Evolutionary conservation across 2,797 vertebrate genomes (phyloP).

Genomic region (Enteromius argenteus): DNA sequence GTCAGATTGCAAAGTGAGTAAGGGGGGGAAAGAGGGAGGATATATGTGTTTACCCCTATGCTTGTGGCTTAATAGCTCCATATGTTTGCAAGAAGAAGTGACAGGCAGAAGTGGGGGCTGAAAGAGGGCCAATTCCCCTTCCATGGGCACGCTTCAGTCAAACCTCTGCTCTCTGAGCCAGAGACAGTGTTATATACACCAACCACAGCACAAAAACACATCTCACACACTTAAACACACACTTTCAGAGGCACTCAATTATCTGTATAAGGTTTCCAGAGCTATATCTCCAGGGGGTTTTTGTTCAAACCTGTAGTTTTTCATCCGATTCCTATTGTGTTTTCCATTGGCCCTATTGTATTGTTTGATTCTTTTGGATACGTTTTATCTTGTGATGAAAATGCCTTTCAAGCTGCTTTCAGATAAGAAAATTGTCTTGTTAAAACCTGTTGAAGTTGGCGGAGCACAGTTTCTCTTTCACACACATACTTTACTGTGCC

Average conservation of each 20-base stretch:
- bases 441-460: slow-evolving; percentile 72
- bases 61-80: slow-evolving; percentile 82
- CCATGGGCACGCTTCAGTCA: slow-evolving; percentile 61
- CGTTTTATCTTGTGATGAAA: slow-evolving; percentile 40
- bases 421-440: slow-evolving; percentile 77
- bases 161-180: slow-evolving; percentile 31
- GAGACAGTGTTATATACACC: slow-evolving; percentile 38
- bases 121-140: slow-evolving; percentile 77
- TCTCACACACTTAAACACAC: slow-evolving; percentile 57
- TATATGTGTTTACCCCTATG: slow-evolving; percentile 81
- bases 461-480: slow-evolving; percentile 59
- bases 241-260: slow-evolving; percentile 62
- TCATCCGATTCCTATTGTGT: slow-evolving; percentile 32
- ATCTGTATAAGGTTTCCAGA: slow-evolving; percentile 41
- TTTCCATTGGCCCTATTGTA: slow-evolving; percentile 20
- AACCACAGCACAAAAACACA: slow-evolving; percentile 53
- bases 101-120: slow-evolving; percentile 83
- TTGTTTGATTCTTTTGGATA: slow-evolving; percentile 32
- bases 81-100: slow-evolving; percentile 84
- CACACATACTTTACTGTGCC: slow-evolving; percentile 62
- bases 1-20: slow-evolving; percentile 80
- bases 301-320: slow-evolving; percentile 6
- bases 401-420: slow-evolving; percentile 62
- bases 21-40: slow-evolving; percentile 64
- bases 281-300: not conserved